Evolutionary conservation across 2,888 invertebrate species (phyloP), one percentile per base, ranked within the genome.

Genomic region (Caradrina clavipalpis): DNA sequence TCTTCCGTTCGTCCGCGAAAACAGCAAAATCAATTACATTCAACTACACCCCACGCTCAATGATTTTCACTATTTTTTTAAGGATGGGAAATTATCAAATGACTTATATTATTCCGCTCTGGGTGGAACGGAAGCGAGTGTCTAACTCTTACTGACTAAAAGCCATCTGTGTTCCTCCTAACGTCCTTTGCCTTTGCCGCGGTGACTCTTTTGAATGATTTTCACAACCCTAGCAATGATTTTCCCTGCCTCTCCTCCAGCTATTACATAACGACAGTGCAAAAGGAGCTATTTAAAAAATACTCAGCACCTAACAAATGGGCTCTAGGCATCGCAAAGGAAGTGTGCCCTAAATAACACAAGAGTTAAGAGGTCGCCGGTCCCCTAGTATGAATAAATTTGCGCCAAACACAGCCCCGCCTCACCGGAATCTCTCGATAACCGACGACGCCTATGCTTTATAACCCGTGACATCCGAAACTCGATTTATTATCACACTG

Each of bases 381-480:
- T 88, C 92, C 91, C 92, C 90, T 85, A 81, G 91, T 91, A 91
- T 95, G 95, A 95, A 95, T 96, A 96, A 93, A 95, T 95, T 95
- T 94, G 88, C 91, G 86, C 89, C 82, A 71, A 81, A 83, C 81
- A 86, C 84, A 87, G 86, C 87, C 86, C 88, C 87, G 86, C 87
- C 88, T 90, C 90, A 89, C 93, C 94, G 95, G 95, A 95, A 91
- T 92, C 91, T 89, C 93, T 94, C 94, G 94, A 95, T 95, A 95
- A 93, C 93, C 94, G 89, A 90, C 92, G 89, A 92, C 93, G 94
- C 93, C 95, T 95, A 94, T 93, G 96, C 92, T 95, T 96, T 96
- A 96, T 96, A 95, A 89, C 92, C 94, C 95, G 89, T 96, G 92
- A 95, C 94, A 94, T 95, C 96, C 96, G 95, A 93, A 93, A 92